Evolutionary conservation across 2,797 vertebrate species (phyloP).

Genomic region (Choloepus didactylus): DNA sequence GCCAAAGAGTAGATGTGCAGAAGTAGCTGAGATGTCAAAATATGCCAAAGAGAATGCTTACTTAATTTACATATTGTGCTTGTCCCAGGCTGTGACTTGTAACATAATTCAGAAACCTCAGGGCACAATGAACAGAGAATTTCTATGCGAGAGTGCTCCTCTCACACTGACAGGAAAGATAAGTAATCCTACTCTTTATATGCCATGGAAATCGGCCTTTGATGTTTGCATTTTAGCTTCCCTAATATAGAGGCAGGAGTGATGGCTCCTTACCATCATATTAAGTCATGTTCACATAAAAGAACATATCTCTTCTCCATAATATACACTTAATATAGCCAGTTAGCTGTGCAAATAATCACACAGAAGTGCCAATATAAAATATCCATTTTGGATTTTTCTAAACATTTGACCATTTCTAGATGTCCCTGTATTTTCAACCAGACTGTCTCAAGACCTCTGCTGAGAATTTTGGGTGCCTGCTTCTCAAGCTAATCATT

Average conservation of each 20-base stretch:
- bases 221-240: background rate
- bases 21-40: background rate
- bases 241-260: background rate
- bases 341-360: background rate
- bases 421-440: background rate
- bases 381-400: background rate
- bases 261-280: background rate
- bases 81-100: background rate
- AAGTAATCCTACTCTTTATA: background rate
- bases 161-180: too few species aligned
- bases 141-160: background rate
- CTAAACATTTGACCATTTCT: background rate
- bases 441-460: background rate
- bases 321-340: background rate
- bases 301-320: background rate
- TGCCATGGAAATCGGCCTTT: background rate
- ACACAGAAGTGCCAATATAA: background rate
- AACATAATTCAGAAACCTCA: background rate
- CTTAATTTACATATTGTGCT: background rate
- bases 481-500: background rate
- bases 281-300: background rate
- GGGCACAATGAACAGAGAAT: background rate
- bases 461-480: background rate
- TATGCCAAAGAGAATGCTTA: background rate
- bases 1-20: background rate